Conservation (phyloP, 2,797 vertebrate species). For the Adrianichthys oophorus region DNA sequence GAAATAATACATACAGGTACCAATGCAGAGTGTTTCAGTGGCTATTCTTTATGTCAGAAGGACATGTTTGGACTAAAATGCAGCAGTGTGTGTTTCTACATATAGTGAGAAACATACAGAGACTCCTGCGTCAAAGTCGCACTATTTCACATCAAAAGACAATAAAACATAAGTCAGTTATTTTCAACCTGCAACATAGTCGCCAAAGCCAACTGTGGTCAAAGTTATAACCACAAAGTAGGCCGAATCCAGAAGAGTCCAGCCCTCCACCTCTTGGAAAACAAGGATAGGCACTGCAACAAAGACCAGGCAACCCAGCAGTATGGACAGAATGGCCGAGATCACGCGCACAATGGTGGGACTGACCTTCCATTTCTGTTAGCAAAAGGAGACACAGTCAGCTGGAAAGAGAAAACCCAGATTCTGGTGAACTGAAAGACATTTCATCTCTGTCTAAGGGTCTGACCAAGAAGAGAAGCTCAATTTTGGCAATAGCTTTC, state of each 20-base stretch:
- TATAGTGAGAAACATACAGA: too few species aligned
- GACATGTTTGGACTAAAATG: too few species aligned
- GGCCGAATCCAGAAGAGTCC: constrained; percentile 84
- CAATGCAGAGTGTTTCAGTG: too few species aligned
- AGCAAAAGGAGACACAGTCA: constrained; percentile 18
- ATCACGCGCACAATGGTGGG: constrained; percentile 85
- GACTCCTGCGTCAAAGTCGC: too few species aligned
- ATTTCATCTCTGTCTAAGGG: constrained; percentile 4
- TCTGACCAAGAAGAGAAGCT: constrained; percentile 88
- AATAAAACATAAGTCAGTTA: background rate
- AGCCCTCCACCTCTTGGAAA: constrained; percentile 84
- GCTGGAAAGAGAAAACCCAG: background rate
- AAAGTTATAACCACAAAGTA: constrained; percentile 93
- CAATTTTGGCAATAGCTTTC: constrained; percentile 84
- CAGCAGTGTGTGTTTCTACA: too few species aligned
- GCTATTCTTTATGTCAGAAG: too few species aligned
- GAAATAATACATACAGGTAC: too few species aligned
- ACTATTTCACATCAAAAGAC: too few species aligned
- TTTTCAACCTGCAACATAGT: constrained; percentile 88
- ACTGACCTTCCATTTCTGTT: constrained; percentile 88
- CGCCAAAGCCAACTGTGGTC: constrained; percentile 92
- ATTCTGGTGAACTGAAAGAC: background rate
- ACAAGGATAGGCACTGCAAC: constrained; percentile 84
- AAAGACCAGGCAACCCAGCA: constrained; percentile 87
- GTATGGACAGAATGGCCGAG: constrained; percentile 86